Conservation (phyloP, 1,140 invertebrate genomes). For the Epicauta chinensis region DNA sequence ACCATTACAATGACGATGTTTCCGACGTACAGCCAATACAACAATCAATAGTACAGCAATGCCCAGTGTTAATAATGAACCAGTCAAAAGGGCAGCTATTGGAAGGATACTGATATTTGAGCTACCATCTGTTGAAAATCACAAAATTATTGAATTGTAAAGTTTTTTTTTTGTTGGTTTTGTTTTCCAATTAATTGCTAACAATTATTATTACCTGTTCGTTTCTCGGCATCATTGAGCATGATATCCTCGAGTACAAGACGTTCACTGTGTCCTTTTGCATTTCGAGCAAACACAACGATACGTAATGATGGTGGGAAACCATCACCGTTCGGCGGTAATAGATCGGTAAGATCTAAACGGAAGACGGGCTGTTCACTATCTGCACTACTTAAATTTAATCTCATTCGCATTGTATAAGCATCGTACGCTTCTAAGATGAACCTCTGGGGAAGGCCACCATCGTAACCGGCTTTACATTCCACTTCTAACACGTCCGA, state of each 20-base stretch:
- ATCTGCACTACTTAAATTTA: slow-evolving; percentile 53
- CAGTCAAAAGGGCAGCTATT: slow-evolving; percentile 53
- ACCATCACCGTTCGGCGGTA: slow-evolving; percentile 25
- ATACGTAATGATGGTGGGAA: slow-evolving; percentile 58
- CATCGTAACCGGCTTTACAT: slow-evolving; percentile 74
- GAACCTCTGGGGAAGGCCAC: slow-evolving; percentile 76
- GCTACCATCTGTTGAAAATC: slow-evolving; percentile 48
- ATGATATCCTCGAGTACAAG: slow-evolving; percentile 77
- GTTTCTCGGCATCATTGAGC: slow-evolving; percentile 78
- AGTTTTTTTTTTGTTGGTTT: no score
- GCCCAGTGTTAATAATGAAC: slow-evolving; percentile 54
- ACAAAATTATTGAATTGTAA: no score
- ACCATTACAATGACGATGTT: slow-evolving; percentile 38
- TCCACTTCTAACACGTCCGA: slow-evolving; percentile 65
- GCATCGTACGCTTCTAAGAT: slow-evolving; percentile 73
- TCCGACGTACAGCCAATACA: slow-evolving; percentile 47
- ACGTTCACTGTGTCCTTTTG: slow-evolving; percentile 77
- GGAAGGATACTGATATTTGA: slow-evolving; percentile 55
- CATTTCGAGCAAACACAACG: slow-evolving; percentile 77
- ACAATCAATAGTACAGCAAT: slow-evolving; percentile 56
- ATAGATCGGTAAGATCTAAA: slow-evolving; percentile 47
- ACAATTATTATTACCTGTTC: slow-evolving; percentile 72
- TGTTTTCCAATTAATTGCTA: no score
- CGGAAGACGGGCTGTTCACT: slow-evolving; percentile 59
- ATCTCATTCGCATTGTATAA: slow-evolving; percentile 57